These are phyloP conservation scores for Nannospalax galili DNA, from an alignment of 2,113 vertebrate genomes.

Conservation along the genomic window DNA sequence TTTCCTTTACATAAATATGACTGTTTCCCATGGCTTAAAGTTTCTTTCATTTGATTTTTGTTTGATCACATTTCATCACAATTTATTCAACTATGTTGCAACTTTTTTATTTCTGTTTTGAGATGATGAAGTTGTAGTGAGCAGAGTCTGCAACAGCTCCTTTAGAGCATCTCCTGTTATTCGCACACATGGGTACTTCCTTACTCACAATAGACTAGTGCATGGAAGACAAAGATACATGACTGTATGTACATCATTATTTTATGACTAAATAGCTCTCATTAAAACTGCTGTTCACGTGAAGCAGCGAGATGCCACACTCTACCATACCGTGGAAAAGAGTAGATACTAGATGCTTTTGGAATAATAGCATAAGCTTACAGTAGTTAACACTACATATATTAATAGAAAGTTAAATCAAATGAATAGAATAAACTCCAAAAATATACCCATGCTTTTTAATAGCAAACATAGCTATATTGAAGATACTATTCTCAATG, in stretches of 20 bases:
- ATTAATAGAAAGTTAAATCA: background rate
- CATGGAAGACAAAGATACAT: background rate
- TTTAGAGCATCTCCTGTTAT: too few relatives aligned
- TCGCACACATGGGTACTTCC: fast-evolving
- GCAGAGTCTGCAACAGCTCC: background rate
- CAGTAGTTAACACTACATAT: background rate
- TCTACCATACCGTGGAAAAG: fast-evolving
- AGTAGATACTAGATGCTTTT: too few relatives aligned
- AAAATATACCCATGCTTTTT: background rate
- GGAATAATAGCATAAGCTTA: background rate
- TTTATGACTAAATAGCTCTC: fast-evolving
- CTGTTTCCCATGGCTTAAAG: background rate
- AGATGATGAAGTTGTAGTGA: fast-evolving
- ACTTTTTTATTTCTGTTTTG: background rate
- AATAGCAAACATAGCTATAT: too few relatives aligned
- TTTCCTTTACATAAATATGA: background rate
- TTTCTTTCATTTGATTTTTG: too few relatives aligned
- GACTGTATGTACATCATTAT: too few relatives aligned
- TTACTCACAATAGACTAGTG: background rate
- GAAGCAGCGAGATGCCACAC: background rate
- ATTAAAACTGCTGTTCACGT: background rate
- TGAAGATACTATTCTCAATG: background rate
- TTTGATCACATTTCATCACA: background rate
- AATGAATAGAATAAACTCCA: background rate
- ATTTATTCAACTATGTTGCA: background rate